Evolutionary conservation across 2,113 vertebrate genomes (phyloP), one percentile per base, ranked within the genome.

Genomic region (Lasiurus borealis): DNA sequence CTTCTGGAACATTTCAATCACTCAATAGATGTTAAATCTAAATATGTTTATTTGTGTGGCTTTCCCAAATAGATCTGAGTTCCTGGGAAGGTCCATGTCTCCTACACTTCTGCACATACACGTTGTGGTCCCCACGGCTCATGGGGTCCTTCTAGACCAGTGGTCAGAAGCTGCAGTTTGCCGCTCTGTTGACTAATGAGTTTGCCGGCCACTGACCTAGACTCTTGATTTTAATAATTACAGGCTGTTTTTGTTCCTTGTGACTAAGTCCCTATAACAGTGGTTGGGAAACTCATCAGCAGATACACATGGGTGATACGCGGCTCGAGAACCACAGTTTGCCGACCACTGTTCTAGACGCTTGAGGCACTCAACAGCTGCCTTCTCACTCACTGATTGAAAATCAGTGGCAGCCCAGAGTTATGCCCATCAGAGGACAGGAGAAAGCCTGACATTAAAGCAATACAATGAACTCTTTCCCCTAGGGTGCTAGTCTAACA

Each of bases 401-500:
- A 92, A 93, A 75, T 52, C 50, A 90, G 16, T 21, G n/a, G 36
- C 64, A 94, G 64, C 86, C 40, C 57, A 21, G 76, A 72, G 48
- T 52, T 95, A 29, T 62, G 57, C 25, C 52, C 66, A 84, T 6
- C 92, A 59, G 52, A 91, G 73, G 50, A 88, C 91, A 89, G 52
- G 73, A 68, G 69, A 95, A 91, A 94, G 40, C 16, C 11, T 95
- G 91, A 59, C 78, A 75, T 92, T 91, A 92, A 92, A 94, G 77
- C 54, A 75, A 95, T 95, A 94, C 95, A 97, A 86, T 2, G 69
- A 95, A 78, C 48, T 66, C 89, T 96, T 96, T 94, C 57, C 91
- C 88, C 77, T 72, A 48, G 78, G 59, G 94, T 95, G 88, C 95
- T 84, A 96, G 82, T 77, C 94, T 96, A 94, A 95, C 95, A 94